Base-by-base conservation (phyloP, 2,797 vertebrate genomes). In the Phoxinus dragarum region DNA sequence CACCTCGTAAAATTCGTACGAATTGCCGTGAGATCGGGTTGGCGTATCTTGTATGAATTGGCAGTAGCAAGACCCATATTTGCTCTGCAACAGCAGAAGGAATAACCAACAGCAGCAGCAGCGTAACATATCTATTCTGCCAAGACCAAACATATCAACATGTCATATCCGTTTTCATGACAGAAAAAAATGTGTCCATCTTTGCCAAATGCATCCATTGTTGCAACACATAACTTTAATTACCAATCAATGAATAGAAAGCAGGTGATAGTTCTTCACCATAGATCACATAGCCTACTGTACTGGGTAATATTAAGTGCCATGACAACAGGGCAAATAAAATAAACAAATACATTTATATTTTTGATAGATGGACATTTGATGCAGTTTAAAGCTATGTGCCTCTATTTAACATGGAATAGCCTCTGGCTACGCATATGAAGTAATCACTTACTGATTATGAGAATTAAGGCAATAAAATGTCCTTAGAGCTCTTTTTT, bases 381-480 rank as follows among this genome's bases (percentile, higher is more conserved):
- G 21, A 59, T 7, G 61, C 7, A 72, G 8, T 10, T 38, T 79
- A 11, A 44, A 42, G 12, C 54, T 79, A 2, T 40, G 3, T 64
- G 42, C 11, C 69, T 72, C n/a, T 44, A 36, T 73, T 82, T 12
- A 23, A 19, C 38, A 31, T 14, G 31, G 3, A 40, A n/a, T 21
- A 56, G n/a, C 68, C 49, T 64, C 52, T 74, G 52, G 69, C 17
- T 49, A 36, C 8, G 3, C 6, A 21, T 14, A 80, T 67, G 31
- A 23, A 21, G 49, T 38, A 54, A 38, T 11, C 73, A 54, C 44
- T 49, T 49, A 75, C 52, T 83, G 56, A 75, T 75, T 75, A 75
- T 21, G n/a, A 52, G 17, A 66, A 77, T 76, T 68, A 77, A 75
- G 4, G 61, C 34, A 56, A 31, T 77, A 34, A 56, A 68, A 56